phyloP scores from a whole-genome alignment of 2,888 invertebrate genomes.

The Ophonus ardosiacus region DNA sequence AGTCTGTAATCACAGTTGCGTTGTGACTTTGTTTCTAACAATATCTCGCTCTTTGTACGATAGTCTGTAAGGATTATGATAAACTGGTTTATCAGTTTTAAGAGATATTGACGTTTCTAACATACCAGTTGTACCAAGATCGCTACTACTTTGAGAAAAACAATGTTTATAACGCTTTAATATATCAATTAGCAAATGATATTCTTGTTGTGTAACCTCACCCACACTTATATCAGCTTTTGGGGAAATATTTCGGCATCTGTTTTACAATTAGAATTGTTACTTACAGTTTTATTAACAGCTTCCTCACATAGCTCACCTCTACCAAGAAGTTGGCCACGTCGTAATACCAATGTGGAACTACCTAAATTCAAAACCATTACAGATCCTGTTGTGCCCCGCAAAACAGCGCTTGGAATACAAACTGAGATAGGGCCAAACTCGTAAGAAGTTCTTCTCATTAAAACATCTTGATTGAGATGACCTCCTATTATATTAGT shows the following conservation, averaged over 20 bases:
- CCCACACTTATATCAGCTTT: background rate
- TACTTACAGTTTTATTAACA: background rate
- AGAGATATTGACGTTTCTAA: background rate
- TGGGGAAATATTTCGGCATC: background rate
- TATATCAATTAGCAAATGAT: background rate
- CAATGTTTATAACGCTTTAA: background rate
- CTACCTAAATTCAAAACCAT: background rate
- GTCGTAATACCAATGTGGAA: background rate
- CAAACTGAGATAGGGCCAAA: background rate
- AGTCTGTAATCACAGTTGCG: slow-evolving; percentile 66
- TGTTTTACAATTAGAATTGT: background rate
- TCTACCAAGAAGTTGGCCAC: background rate
- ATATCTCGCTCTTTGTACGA: slow-evolving; percentile 2
- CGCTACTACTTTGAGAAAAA: slow-evolving; percentile 10
- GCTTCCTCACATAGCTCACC: slow-evolving; percentile 1
- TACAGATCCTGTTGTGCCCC: background rate
- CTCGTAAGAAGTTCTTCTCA: slow-evolving; percentile 18
- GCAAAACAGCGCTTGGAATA: background rate
- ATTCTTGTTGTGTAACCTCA: background rate
- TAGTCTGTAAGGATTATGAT: slow-evolving; percentile 29
- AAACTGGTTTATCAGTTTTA: background rate
- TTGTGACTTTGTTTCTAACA: background rate
- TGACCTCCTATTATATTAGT: background rate
- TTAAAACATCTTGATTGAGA: background rate
- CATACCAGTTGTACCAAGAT: background rate